These are phyloP conservation scores for Actinemys pallida DNA, from an alignment of 2,113 vertebrate genomes.

Conservation along the genomic window DNA sequence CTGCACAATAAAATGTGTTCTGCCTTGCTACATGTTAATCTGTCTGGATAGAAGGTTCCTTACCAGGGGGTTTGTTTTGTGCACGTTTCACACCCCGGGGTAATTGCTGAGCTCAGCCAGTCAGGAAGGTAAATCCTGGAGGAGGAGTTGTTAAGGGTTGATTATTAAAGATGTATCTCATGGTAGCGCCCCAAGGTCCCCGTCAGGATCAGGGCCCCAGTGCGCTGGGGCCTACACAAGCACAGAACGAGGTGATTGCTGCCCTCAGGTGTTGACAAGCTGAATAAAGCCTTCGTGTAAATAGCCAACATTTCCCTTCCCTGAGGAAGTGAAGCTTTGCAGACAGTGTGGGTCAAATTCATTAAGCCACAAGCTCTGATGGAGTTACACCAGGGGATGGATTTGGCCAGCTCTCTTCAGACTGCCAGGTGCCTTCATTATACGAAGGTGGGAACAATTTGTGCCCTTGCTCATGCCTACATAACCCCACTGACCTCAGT, in stretches of 20 bases:
- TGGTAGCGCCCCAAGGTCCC: neutral
- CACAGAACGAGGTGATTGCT: neutral
- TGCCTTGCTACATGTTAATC: neutral
- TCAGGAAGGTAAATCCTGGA: neutral
- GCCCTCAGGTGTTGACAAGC: neutral
- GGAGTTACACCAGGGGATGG: neutral
- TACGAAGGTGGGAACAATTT: neutral
- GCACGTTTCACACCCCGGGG: neutral
- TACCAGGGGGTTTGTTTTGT: neutral
- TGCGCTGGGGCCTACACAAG: fast-evolving
- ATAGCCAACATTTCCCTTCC: neutral
- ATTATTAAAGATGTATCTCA: fast-evolving
- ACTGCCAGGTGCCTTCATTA: neutral
- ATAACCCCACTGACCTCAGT: neutral
- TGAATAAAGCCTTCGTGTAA: neutral
- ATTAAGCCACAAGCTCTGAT: neutral
- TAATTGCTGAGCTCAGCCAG: neutral
- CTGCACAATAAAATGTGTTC: neutral
- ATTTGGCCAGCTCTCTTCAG: neutral
- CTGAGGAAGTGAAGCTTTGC: neutral
- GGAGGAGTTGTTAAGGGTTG: neutral
- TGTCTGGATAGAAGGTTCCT: neutral
- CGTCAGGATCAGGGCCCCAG: neutral
- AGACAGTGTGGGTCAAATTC: neutral
- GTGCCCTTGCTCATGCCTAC: neutral